These are phyloP conservation scores for Habroteleia sp. DNA, from an alignment of 2,888 invertebrate species.

Conservation along the genomic window DNA sequence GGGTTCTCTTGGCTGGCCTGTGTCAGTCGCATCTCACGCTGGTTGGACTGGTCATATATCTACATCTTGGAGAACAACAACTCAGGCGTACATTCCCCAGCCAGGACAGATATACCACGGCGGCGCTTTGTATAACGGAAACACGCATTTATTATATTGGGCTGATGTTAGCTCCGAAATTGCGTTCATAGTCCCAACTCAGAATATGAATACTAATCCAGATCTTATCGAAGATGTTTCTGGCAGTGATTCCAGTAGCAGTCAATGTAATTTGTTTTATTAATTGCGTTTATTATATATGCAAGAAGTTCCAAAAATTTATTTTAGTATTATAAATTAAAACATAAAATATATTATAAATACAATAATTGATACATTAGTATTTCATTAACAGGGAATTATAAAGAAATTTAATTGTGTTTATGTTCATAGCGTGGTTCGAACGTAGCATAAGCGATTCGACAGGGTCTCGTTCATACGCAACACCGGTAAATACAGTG, in stretches of 20 bases:
- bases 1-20: constrained; percentile 91
- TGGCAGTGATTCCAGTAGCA: constrained; percentile 72
- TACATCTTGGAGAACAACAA: constrained; percentile 89
- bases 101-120: constrained; percentile 81
- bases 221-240: constrained; percentile 74
- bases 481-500: constrained; percentile 64
- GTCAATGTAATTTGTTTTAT: constrained; percentile 69
- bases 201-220: constrained; percentile 68
- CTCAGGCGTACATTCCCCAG: constrained; percentile 68
- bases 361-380: too few relatives aligned
- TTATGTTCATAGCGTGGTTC: constrained; percentile 80
- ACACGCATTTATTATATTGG: constrained; percentile 95
- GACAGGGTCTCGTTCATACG: constrained; percentile 67
- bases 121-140: constrained; percentile 91
- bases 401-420: not conserved
- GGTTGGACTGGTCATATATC: constrained; percentile 96
- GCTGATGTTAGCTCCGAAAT: constrained; percentile 96
- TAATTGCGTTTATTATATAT: too few relatives aligned
- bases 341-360: too few relatives aligned
- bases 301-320: too few relatives aligned
- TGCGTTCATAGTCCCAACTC: constrained; percentile 94
- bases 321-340: too few relatives aligned
- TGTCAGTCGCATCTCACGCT: constrained; percentile 91
- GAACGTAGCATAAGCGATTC: constrained; percentile 84
- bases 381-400: too few relatives aligned